Evolutionary conservation across 1,140 invertebrate genomes (phyloP).

Genomic region (Heliothis subflexa): DNA sequence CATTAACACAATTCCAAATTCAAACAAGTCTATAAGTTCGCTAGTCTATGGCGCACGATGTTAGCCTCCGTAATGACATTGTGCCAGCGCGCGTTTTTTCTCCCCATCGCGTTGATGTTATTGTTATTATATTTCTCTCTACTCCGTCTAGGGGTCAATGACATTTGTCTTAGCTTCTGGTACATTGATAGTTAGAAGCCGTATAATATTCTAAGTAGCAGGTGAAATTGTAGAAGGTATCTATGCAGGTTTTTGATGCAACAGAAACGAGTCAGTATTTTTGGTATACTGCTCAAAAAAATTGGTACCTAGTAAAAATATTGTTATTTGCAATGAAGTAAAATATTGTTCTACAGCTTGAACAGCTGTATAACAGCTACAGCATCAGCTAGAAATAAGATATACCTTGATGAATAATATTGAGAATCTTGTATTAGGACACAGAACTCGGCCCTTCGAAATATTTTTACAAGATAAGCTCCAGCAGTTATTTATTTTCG

Average conservation of each 20-base stretch:
- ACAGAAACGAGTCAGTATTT: not conserved
- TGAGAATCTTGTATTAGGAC: too few species aligned
- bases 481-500: too few species aligned
- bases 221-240: not conserved
- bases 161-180: slow-evolving; percentile 56
- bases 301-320: too few species aligned
- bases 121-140: slow-evolving; percentile 83
- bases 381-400: too few species aligned
- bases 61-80: slow-evolving; percentile 78
- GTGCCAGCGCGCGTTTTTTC: slow-evolving; percentile 80
- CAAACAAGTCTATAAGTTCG: slow-evolving; percentile 50
- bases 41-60: slow-evolving; percentile 69
- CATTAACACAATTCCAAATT: slow-evolving; percentile 7
- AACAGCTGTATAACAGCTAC: too few species aligned
- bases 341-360: too few species aligned
- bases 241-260: not conserved
- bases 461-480: too few species aligned
- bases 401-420: too few species aligned
- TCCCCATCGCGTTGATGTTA: slow-evolving; percentile 80
- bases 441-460: too few species aligned
- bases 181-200: not conserved
- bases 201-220: not conserved
- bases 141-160: slow-evolving; percentile 69
- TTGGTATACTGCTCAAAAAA: not conserved
- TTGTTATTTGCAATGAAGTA: too few species aligned